A percentile compares a stretch with the other conserved stretches of the same genome.
Evolutionary conservation across 2,888 invertebrate species (phyloP).

Genomic region (Andrena haemorrhoa): DNA sequence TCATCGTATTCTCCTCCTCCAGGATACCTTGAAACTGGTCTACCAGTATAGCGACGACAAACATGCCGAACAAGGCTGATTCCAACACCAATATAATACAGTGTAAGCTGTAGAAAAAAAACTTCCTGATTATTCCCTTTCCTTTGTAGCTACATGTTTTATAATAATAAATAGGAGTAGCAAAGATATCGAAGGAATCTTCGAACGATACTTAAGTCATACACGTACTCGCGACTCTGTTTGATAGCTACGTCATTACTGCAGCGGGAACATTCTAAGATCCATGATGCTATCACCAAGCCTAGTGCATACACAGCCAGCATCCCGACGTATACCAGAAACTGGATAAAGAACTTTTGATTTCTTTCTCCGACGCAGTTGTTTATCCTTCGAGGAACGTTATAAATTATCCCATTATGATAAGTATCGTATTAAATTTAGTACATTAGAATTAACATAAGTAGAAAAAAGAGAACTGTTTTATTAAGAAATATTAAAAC

Average conservation of each 20-base stretch:
- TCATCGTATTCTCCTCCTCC: slow-evolving; percentile 93
- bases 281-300: slow-evolving; percentile 91
- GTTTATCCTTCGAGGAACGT: slow-evolving; percentile 89
- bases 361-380: slow-evolving; percentile 97
- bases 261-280: slow-evolving; percentile 89
- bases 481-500: slow-evolving; percentile 26
- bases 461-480: background rate
- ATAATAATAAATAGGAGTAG: slow-evolving; percentile 19
- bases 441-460: slow-evolving; percentile 15
- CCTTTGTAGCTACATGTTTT: slow-evolving; percentile 39
- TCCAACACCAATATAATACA: slow-evolving; percentile 93
- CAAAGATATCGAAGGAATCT: slow-evolving; percentile 39
- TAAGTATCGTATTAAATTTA: slow-evolving; percentile 14
- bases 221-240: slow-evolving; percentile 91
- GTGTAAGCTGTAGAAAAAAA: slow-evolving; percentile 89
- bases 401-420: slow-evolving; percentile 38
- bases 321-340: slow-evolving; percentile 92
- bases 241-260: slow-evolving; percentile 88
- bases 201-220: slow-evolving; percentile 22
- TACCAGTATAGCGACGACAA: slow-evolving; percentile 94
- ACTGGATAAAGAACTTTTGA: slow-evolving; percentile 96
- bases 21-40: slow-evolving; percentile 94
- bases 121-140: slow-evolving; percentile 40
- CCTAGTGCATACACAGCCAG: slow-evolving; percentile 89
- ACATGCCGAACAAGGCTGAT: slow-evolving; percentile 94